A percentile compares a stretch with the other conserved stretches of the same genome.
Evolutionary conservation across 2,113 vertebrate species (phyloP).

Genomic region (Brienomyrus longianalis): DNA sequence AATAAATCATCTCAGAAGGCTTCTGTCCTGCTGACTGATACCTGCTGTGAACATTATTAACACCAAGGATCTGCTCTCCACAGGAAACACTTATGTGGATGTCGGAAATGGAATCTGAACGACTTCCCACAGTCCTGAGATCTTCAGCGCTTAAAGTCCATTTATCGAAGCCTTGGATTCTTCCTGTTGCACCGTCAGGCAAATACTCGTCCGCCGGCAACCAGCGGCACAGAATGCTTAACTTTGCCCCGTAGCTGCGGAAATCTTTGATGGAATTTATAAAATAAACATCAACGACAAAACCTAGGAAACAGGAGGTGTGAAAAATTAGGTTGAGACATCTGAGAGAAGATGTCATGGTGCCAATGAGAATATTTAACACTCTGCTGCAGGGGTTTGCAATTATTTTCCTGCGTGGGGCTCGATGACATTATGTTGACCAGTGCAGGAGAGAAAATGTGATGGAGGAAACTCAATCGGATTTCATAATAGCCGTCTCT

Average conservation of each 20-base stretch:
- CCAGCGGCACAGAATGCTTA: background rate
- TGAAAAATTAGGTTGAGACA: background rate
- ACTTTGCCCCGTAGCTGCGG: background rate
- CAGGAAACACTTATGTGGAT: background rate
- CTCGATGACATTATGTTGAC: conserved; percentile 2
- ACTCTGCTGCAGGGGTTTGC: background rate
- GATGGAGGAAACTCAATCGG: background rate
- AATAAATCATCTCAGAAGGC: background rate
- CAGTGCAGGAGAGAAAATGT: background rate
- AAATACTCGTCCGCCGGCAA: background rate
- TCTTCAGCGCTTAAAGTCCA: background rate
- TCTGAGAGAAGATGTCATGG: background rate
- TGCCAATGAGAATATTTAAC: background rate
- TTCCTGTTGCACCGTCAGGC: background rate
- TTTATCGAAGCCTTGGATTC: background rate
- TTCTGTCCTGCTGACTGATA: background rate
- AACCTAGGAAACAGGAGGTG: background rate
- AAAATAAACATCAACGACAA: background rate
- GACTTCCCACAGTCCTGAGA: background rate
- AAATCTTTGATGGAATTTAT: background rate
- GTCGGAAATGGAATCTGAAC: background rate
- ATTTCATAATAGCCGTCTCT: background rate
- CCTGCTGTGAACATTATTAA: conserved; percentile 8
- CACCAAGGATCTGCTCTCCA: background rate
- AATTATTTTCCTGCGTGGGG: background rate